A percentile compares a stretch with the other conserved stretches of the same genome.
Conservation (phyloP, 2,888 invertebrate genomes). For the Mythimna vitellina region DNA sequence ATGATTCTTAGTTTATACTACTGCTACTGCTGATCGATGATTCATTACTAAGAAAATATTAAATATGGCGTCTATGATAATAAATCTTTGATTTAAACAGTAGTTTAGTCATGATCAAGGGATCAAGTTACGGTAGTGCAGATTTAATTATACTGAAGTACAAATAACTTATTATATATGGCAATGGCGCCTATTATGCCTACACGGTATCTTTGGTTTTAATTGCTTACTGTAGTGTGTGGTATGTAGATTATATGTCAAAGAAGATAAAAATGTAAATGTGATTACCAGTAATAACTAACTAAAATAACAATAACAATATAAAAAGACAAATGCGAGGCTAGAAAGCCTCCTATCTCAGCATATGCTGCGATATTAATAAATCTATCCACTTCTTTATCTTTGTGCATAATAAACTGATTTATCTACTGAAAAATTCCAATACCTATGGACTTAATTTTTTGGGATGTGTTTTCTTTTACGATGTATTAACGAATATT, state of each 20-base stretch:
- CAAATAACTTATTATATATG: background rate
- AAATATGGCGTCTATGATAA: conserved; percentile 29
- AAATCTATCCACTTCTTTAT: background rate
- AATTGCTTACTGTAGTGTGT: background rate
- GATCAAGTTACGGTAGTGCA: background rate
- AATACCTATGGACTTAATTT: no score
- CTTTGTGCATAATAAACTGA: no score
- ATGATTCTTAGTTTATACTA: conserved; percentile 1
- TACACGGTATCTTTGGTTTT: background rate
- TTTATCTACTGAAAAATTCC: no score
- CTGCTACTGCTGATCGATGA: conserved; percentile 27
- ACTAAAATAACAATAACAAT: no score
- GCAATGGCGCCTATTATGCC: conserved; percentile 4
- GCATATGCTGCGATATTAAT: no score
- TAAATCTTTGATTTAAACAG: conserved; percentile 8
- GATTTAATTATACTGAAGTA: conserved; percentile 1
- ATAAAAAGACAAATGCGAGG: no score
- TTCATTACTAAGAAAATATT: conserved; percentile 38
- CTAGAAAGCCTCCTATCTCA: no score
- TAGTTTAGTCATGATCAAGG: conserved; percentile 23
- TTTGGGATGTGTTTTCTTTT: no score
- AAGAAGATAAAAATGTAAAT: no score
- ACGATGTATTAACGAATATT: no score
- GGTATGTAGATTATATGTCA: no score
- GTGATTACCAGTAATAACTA: no score